phyloP scores from a whole-genome alignment of 2,113 vertebrate genomes.

The Phaethornis superciliosus region DNA sequence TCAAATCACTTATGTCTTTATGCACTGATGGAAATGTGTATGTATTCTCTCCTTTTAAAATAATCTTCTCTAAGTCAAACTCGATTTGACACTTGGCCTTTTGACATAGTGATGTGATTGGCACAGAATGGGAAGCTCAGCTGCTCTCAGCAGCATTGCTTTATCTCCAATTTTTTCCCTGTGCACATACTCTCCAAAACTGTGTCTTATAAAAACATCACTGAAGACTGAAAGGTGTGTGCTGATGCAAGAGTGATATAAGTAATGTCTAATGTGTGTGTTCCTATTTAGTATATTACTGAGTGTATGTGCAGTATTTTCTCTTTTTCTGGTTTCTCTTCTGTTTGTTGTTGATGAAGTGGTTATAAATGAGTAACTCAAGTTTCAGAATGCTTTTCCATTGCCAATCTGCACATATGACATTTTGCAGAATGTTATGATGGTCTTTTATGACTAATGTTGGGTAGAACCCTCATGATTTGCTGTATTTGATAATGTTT shows the following conservation, averaged over 20 bases:
- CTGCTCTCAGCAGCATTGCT: background rate
- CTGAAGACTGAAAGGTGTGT: background rate
- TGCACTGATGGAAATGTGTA: background rate
- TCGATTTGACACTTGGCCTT: background rate
- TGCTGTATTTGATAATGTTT: background rate
- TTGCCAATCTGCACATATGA: background rate
- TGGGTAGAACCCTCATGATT: background rate
- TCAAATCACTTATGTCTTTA: background rate
- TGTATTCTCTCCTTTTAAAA: background rate
- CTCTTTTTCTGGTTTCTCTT: constrained; percentile 4
- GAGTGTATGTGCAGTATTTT: background rate
- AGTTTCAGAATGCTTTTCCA: background rate
- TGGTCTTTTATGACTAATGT: background rate
- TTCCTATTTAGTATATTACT: background rate
- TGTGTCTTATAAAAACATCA: background rate
- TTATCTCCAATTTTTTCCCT: background rate
- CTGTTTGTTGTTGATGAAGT: background rate
- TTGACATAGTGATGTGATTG: accelerated
- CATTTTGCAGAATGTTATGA: background rate
- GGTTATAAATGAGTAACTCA: background rate
- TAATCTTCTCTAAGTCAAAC: background rate
- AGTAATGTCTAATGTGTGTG: background rate
- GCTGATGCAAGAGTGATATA: background rate
- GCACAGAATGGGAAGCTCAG: background rate
- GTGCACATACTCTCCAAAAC: background rate